phyloP scores from a whole-genome alignment of 2,797 vertebrate species.

The Pangasius larnaudii region DNA sequence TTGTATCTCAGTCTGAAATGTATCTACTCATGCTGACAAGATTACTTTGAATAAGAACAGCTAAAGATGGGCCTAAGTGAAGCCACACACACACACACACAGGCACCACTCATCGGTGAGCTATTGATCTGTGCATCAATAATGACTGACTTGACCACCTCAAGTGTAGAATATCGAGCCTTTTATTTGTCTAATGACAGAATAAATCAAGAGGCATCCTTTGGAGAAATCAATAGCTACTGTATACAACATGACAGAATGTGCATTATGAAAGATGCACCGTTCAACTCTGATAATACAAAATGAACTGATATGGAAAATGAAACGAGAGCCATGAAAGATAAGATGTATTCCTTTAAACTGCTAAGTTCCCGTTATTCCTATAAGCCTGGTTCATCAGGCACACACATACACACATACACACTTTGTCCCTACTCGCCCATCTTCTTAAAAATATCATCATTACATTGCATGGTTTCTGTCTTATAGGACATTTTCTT shows the following conservation, averaged over 20 bases:
- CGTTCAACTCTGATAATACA: neutral
- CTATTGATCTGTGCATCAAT: constrained; percentile 19
- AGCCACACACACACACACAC: neutral
- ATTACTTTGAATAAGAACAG: constrained; percentile 26
- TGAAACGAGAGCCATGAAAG: neutral
- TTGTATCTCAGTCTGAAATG: constrained; percentile 59
- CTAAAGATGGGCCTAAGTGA: constrained; percentile 2
- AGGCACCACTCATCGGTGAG: neutral
- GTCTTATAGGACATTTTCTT: neutral
- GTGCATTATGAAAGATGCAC: neutral
- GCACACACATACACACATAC: constrained; percentile 23
- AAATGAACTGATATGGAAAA: constrained; percentile 29
- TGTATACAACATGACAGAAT: constrained; percentile 7
- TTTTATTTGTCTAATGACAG: constrained; percentile 24
- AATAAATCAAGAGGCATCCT: constrained; percentile 20
- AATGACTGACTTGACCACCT: constrained; percentile 25
- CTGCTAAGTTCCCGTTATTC: neutral
- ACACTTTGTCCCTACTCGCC: neutral
- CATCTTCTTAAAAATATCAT: neutral
- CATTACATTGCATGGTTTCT: neutral
- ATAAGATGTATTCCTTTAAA: constrained; percentile 3
- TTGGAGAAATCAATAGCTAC: constrained; percentile 8
- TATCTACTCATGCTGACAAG: constrained; percentile 60
- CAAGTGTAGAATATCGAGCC: neutral
- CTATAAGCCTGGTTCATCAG: neutral